Base-by-base conservation (phyloP, 2,797 vertebrate genomes). In the Orientallactaga sibirica region DNA sequence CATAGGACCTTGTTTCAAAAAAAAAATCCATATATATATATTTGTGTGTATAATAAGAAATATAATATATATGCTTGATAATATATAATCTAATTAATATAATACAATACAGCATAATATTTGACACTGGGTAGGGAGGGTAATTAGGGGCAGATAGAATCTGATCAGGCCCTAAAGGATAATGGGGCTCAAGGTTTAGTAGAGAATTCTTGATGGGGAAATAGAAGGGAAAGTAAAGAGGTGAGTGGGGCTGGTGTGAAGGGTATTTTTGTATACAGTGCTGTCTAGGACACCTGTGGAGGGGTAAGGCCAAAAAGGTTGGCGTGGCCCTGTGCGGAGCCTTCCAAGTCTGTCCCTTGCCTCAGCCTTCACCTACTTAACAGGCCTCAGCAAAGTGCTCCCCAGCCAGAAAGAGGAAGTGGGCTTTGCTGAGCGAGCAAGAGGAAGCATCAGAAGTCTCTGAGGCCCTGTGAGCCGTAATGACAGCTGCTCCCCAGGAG, bases 361-460 rank as follows among this genome's bases (percentile, higher is more conserved):
- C 29, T 64, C 25, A 4, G 10, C 24, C 67, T 92, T 68, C 81
- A 37, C 86, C 61, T 62, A 78, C n/a, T 89, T 89, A 78, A 81
- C 41, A 78, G 66, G 71, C 84, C 20, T 74, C 61, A 93, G 90
- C 77, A 74, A 83, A 95, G 66, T 81, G 74, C 91, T 58, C 66
- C 43, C 61, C 3, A 22, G 73, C 52, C 68, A 91, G 71, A 96
- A 97, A 95, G 96, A 94, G 94, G 92, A 95, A 78, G 94, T 96
- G 68, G 71, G 52, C 48, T 16, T 64, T 70, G 92, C 94, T 84
- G 96, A 96, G 66, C 61, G 78, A 92, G 92, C 88, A 95, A 95
- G 95, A 95, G 96, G 96, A 97, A 97, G 95, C 61, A 58, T 37
- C 71, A 88, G 88, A 87, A 67, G 87, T 71, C 74, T 79, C 33